Evolutionary conservation across 1,140 invertebrate species (phyloP).

Genomic region (Drosophila lini): DNA sequence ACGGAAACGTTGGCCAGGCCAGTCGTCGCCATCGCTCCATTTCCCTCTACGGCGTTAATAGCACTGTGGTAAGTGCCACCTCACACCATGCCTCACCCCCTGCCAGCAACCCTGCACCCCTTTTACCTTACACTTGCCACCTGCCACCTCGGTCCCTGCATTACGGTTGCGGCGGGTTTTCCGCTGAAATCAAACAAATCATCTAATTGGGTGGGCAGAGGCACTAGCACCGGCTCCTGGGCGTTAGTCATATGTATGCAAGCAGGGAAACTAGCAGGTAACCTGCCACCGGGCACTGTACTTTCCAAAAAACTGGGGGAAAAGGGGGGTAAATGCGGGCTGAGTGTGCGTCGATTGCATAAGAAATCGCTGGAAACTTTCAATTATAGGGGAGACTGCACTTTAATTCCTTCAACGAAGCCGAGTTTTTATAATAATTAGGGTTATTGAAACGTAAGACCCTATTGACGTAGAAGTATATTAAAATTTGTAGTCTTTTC

Average conservation of each 20-base stretch:
- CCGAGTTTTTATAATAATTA: background rate
- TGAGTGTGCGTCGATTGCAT: slow-evolving; percentile 4
- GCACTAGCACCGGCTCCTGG: slow-evolving; percentile 3
- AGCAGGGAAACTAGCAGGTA: slow-evolving; percentile 3
- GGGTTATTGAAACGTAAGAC: background rate
- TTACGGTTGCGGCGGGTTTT: slow-evolving; percentile 35
- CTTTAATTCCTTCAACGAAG: background rate
- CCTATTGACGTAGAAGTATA: too few relatives aligned
- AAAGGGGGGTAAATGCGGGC: background rate
- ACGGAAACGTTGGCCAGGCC: slow-evolving; percentile 62
- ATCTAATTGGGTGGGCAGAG: slow-evolving; percentile 71
- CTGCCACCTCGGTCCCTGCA: background rate
- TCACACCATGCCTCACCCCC: background rate
- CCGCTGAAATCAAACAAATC: slow-evolving; percentile 74
- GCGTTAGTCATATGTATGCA: slow-evolving; percentile 56
- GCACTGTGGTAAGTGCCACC: slow-evolving; percentile 74
- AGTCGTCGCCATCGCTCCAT: slow-evolving; percentile 74
- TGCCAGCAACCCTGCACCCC: background rate
- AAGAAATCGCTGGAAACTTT: slow-evolving; percentile 11
- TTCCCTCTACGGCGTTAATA: slow-evolving; percentile 76
- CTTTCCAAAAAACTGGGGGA: background rate
- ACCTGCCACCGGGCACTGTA: slow-evolving; percentile 5
- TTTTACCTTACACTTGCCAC: background rate
- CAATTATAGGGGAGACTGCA: background rate
- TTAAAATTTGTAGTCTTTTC: background rate